Evolutionary conservation across 2,888 invertebrate genomes (phyloP).

Genomic region (Eustalomyia histrio): DNA sequence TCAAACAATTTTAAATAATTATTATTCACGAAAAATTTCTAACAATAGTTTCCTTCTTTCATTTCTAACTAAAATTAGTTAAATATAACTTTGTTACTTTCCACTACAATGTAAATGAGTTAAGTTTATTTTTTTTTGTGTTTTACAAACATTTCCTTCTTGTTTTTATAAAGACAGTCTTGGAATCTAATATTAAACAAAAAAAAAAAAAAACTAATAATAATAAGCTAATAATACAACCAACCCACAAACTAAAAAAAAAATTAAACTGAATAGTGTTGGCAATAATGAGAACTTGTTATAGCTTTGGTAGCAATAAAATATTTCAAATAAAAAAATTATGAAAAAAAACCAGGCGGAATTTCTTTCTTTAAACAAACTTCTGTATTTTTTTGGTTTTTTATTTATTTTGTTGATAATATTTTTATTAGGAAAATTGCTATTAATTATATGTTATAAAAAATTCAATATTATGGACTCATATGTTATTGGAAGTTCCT

Average conservation of each 20-base stretch:
- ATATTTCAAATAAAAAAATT: background rate
- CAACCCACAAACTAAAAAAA: background rate
- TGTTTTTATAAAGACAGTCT: background rate
- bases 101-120: constrained; percentile 2
- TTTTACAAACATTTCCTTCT: constrained; percentile 5
- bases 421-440: too few relatives aligned
- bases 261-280: background rate
- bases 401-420: background rate
- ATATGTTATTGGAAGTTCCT: constrained; percentile 26
- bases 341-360: constrained; percentile 6
- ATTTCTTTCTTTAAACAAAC: background rate
- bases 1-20: constrained; percentile 3
- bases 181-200: background rate
- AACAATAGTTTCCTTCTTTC: constrained; percentile 47
- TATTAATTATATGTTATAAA: background rate
- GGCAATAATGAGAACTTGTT: constrained; percentile 6
- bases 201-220: background rate
- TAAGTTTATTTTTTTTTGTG: constrained; percentile 9
- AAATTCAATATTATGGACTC: constrained; percentile 13
- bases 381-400: background rate
- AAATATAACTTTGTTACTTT: constrained; percentile 7
- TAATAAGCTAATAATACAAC: background rate
- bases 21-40: background rate
- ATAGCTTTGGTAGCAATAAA: background rate
- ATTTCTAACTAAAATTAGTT: constrained; percentile 22